phyloP scores from a whole-genome alignment of 2,113 vertebrate species.

The Dipodomys merriami region DNA sequence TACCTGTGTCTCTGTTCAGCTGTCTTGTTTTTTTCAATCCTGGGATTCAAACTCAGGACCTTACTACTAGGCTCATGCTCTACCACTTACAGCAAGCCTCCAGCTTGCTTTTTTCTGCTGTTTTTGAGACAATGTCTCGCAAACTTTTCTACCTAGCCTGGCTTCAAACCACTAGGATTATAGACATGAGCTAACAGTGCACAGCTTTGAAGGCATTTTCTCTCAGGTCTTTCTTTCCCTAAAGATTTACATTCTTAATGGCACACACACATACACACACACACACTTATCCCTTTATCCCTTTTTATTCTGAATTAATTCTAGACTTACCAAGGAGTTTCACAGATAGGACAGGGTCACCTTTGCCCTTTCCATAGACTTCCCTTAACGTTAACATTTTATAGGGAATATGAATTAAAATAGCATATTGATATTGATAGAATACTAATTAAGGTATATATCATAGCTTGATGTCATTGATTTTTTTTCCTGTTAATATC shows the following conservation, averaged over 20 bases:
- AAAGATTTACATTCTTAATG: not conserved
- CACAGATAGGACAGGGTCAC: not conserved
- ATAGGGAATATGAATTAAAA: not conserved
- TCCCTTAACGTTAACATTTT: not conserved
- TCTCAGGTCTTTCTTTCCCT: not conserved
- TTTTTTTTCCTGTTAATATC: not conserved
- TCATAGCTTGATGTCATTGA: not conserved
- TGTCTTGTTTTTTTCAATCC: not conserved
- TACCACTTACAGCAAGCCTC: no score
- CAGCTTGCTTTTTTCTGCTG: no score
- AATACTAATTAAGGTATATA: not conserved
- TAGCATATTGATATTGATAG: not conserved
- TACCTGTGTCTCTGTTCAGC: not conserved
- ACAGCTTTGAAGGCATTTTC: no score
- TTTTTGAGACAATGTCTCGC: no score
- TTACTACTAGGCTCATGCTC: no score
- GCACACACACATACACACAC: not conserved
- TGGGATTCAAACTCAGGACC: no score
- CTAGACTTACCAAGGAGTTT: not conserved
- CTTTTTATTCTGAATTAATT: slow-evolving; percentile 10
- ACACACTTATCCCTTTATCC: no score
- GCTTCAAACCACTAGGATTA: no score
- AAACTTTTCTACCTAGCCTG: no score
- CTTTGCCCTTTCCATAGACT: not conserved
- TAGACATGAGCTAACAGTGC: no score